These are phyloP conservation scores for Ricordea florida DNA, from an alignment of 92 coral and sea anemone genomes.

Conservation along the genomic window DNA sequence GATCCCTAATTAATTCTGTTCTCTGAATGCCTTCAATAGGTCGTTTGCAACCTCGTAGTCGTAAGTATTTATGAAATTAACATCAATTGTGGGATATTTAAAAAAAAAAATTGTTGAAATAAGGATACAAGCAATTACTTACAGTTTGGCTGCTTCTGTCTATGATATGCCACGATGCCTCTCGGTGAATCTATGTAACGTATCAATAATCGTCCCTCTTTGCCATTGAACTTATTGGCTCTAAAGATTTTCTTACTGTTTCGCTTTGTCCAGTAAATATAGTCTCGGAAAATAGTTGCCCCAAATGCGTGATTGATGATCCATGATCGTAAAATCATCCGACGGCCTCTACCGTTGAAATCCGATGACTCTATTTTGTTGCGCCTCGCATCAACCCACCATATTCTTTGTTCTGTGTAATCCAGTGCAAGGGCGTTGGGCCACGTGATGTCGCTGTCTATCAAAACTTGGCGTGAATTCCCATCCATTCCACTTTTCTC, in stretches of 20 bases:
- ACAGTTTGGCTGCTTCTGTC: slow-evolving; percentile 67
- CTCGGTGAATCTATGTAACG: slow-evolving; percentile 57
- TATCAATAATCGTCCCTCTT: slow-evolving; percentile 14
- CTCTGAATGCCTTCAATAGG: no score
- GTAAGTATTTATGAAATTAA: no score
- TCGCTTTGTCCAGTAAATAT: slow-evolving; percentile 76
- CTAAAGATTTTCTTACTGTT: slow-evolving; percentile 36
- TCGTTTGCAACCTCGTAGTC: no score
- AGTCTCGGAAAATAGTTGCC: slow-evolving; percentile 77
- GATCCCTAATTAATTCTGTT: no score
- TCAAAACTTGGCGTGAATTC: slow-evolving; percentile 49
- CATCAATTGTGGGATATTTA: no score
- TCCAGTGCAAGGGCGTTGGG: slow-evolving; percentile 91
- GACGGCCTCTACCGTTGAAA: slow-evolving; percentile 70
- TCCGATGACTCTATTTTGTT: slow-evolving; percentile 73
- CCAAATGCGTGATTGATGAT: slow-evolving; percentile 62
- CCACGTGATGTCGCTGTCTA: slow-evolving; percentile 64
- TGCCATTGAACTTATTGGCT: slow-evolving; percentile 83
- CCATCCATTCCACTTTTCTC: slow-evolving; percentile 94
- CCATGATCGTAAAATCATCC: slow-evolving; percentile 38
- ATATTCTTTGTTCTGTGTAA: slow-evolving; percentile 60
- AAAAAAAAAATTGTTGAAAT: no score
- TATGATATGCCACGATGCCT: slow-evolving; percentile 74
- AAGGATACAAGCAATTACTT: not conserved
- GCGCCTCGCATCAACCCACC: slow-evolving; percentile 88